phyloP scores from a whole-genome alignment of 2,113 vertebrate species.

The Pogonocichla stellata region DNA sequence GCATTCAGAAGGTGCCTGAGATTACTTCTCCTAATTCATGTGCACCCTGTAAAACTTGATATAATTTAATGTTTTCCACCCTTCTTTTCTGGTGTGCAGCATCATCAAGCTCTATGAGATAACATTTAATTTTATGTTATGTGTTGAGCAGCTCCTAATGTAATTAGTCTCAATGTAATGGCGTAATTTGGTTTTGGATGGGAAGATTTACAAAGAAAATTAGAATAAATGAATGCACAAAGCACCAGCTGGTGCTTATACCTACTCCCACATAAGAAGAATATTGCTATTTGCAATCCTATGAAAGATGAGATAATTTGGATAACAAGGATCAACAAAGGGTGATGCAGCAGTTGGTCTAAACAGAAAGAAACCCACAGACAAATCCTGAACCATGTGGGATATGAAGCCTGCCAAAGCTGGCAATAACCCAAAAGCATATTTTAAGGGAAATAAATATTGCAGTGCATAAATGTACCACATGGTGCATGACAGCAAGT shows the following conservation, averaged over 20 bases:
- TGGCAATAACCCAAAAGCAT: constrained; percentile 6
- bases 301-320: constrained; percentile 64
- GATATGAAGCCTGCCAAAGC: constrained; percentile 28
- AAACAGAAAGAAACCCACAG: constrained; percentile 47
- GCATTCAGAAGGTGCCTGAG: neutral
- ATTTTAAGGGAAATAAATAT: constrained; percentile 40
- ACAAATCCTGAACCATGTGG: constrained; percentile 31
- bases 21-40: neutral
- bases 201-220: constrained; percentile 66
- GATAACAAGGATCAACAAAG: constrained; percentile 67
- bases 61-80: constrained; percentile 7
- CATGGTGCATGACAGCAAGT: neutral
- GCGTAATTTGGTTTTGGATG: constrained; percentile 51
- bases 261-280: constrained; percentile 59
- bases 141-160: constrained; percentile 41
- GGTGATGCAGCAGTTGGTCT: constrained; percentile 54
- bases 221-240: constrained; percentile 60
- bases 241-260: constrained; percentile 67
- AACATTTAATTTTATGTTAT: constrained; percentile 48
- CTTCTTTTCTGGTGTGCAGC: constrained; percentile 25
- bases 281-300: constrained; percentile 61
- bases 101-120: constrained; percentile 10
- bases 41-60: neutral
- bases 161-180: constrained; percentile 58
- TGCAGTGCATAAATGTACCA: neutral